Percentiles rank a stretch among this genome's conserved stretches.
Conservation (phyloP, 1,140 invertebrate species). For the Chionoecetes opilio region DNA sequence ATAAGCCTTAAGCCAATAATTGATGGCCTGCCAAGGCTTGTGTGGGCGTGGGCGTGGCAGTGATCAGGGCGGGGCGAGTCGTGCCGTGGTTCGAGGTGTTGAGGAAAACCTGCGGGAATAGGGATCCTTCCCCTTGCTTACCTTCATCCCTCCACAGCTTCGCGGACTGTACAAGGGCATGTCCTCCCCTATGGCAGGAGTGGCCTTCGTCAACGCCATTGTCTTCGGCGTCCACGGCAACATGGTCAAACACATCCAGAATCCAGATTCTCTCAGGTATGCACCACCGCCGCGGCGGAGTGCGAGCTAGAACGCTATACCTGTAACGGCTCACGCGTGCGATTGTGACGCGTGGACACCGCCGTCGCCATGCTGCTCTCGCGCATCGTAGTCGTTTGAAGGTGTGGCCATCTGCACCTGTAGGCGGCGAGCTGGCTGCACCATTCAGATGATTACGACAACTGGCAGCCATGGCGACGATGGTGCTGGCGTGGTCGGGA, state of each 20-base stretch:
- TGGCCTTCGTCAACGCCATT: slow-evolving; percentile 94
- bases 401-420: background rate
- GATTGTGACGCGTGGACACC: background rate
- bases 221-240: slow-evolving; percentile 96
- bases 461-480: too few relatives aligned
- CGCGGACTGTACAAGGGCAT: slow-evolving; percentile 92
- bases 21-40: too few relatives aligned
- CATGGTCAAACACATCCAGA: slow-evolving; percentile 86
- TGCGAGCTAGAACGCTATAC: background rate
- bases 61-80: background rate
- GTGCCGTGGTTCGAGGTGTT: background rate
- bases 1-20: too few relatives aligned
- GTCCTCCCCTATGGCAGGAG: slow-evolving; percentile 92
- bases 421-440: too few relatives aligned
- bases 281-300: background rate
- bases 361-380: background rate
- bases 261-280: slow-evolving; percentile 85
- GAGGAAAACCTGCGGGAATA: background rate
- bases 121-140: background rate
- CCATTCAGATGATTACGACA: too few relatives aligned
- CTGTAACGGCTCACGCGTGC: background rate
- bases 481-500: background rate
- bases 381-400: background rate
- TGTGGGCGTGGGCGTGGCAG: background rate
- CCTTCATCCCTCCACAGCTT: slow-evolving; percentile 83